Base-by-base conservation (phyloP, 2,888 invertebrate genomes). In the Glyphotaelius pellucidus region DNA sequence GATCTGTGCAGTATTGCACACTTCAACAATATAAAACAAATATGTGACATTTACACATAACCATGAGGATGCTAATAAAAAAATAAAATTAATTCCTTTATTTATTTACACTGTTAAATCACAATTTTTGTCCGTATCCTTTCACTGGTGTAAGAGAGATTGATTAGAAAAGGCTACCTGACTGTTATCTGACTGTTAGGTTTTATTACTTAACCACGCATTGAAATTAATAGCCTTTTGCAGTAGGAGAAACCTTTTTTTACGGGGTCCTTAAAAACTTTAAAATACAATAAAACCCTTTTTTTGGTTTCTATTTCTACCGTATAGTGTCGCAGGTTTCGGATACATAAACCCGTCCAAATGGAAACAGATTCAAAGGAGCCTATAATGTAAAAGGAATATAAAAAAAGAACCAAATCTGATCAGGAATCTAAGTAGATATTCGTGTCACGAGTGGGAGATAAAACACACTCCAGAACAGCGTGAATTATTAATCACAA, bases 401-500 rank as follows among this genome's bases (percentile, higher is more conserved):
- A 83, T 83, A 83, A 12, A 38, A 35, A 86, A 30, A 14, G 14
- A 47, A 86, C 15, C 19, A 91, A 91, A 91, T 91, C 91, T 42
- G 86, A 91, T 87, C 80, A 90, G 35, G 80, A 11, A 47, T 80
- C 87, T 35, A 52, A 87, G 87, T 87, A 87, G 52, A 42, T 32
- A 91, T 67, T 91, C 91, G 42, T 87, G 91, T 91, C 91, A 91
- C 91, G 91, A 30, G 84, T 19, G 4, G 5, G 30, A 80, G 91
- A 91, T 91, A 91, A 91, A 91, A 88, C 86, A 91, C 38, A 30
- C 67, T 88, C 52, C 87, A 30, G 86, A 90, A 80, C 25, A 80
- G 30, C 81, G 31, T 87, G 91, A 91, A 91, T 87, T 91, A 88
- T 80, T 91, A 91, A 91, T 80, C 91, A n/a, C 32, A 25, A 9